Base-by-base conservation (phyloP, 2,797 vertebrate species). In the Tenualosa thibaudeaui region DNA sequence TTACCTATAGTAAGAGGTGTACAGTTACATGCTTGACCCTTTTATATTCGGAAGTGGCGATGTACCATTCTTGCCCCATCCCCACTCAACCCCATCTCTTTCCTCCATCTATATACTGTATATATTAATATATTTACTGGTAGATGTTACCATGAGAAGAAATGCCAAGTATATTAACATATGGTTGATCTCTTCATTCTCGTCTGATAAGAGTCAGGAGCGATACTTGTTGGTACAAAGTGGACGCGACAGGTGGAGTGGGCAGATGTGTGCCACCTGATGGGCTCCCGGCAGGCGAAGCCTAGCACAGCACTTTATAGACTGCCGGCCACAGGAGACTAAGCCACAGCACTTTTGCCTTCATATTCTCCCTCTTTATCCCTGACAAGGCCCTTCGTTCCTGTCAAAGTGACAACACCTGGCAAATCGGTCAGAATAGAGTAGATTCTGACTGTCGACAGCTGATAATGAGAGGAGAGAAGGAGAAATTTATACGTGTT, bases 281-380 rank as follows among this genome's bases (percentile, higher is more conserved):
- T 94, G 90, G 92, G 90, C 71, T 46, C 89, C 88, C 88, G 31
- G 43, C 87, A 90, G 90, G 91, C 90, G 91, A 92, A 91, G 92
- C 91, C 90, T 89, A 94, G 95, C 94, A 94, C 93, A 94, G 95
- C 95, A 95, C 95, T 96, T 95, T 95, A 95, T 87, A 93, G 92
- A 94, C 93, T 93, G 93, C 93, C 94, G 89, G 91, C 92, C 90
- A 90, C 89, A 88, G 86, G 90, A 94, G 91, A 89, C 89, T 90
- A 86, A 88, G 85, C 82, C 91, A 88, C 82, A 84, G 91, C 85
- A 88, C 88, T 83, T 88, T 84, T 19, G 84, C 87, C 86, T 87
- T 87, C 84, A 86, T 85, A 89, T 88, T 86, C 86, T 85, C 88
- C 87, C 58, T 85, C 84, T 81, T 6, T 81, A 26, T 87, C n/a